Percentiles rank a stretch among this genome's conserved stretches.
These are phyloP conservation scores for Petrocephalus zakoni DNA, from an alignment of 2,113 vertebrate genomes.

Conservation along the genomic window DNA sequence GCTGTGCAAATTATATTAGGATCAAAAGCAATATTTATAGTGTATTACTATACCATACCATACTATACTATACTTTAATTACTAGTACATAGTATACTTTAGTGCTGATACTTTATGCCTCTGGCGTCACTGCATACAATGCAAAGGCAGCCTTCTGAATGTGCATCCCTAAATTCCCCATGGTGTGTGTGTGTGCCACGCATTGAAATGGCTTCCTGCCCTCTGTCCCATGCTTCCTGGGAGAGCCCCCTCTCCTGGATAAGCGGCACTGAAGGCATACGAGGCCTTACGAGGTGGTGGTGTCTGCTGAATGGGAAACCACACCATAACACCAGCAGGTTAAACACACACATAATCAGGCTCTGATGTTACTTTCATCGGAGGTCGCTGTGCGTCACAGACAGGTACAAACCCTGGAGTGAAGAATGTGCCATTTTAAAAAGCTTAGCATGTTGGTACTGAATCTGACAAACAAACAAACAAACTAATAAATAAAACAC, in stretches of 20 bases:
- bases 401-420: not conserved
- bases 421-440: not conserved
- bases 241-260: too few species aligned
- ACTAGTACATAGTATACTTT: too few species aligned
- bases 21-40: not conserved
- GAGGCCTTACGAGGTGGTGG: not conserved
- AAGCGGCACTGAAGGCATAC: not conserved
- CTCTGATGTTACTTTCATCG: not conserved
- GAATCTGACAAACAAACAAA: not conserved
- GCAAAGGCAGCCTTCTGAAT: not conserved
- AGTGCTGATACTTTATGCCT: too few species aligned
- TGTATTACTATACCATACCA: too few species aligned
- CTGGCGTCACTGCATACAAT: not conserved
- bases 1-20: not conserved
- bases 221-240: not conserved
- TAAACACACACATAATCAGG: not conserved
- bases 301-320: not conserved
- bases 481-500: not conserved
- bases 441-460: not conserved
- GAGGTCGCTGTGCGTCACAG: not conserved
- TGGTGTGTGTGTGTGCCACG: not conserved
- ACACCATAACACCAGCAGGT: not conserved
- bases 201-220: not conserved
- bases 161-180: conserved; percentile 17
- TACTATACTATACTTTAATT: too few species aligned